phyloP scores from a whole-genome alignment of 2,888 invertebrate species.

The Dasysyrphus tricinctus region DNA sequence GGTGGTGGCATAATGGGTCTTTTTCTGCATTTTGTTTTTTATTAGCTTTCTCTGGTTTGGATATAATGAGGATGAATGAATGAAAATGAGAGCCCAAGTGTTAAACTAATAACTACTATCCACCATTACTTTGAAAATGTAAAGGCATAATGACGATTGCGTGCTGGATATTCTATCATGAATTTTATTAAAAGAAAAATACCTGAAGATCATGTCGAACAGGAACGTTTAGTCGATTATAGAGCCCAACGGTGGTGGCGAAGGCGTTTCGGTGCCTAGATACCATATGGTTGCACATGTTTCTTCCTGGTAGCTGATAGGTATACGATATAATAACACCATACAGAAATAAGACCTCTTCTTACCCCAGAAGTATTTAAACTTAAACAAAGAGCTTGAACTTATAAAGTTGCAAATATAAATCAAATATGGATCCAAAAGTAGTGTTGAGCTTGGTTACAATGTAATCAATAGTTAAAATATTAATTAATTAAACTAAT shows the following conservation, averaged over 20 bases:
- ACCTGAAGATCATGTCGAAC: constrained; percentile 47
- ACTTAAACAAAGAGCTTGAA: constrained; percentile 26
- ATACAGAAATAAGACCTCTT: background rate
- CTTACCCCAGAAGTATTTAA: constrained; percentile 9
- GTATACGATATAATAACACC: constrained; percentile 3
- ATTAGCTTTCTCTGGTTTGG: constrained; percentile 53
- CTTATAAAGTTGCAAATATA: background rate
- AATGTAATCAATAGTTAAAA: background rate
- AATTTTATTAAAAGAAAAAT: constrained; percentile 36
- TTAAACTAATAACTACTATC: constrained; percentile 33
- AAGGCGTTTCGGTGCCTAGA: constrained; percentile 62
- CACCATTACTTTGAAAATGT: background rate
- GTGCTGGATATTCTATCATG: constrained; percentile 50
- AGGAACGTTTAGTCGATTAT: constrained; percentile 40
- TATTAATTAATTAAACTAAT: background rate
- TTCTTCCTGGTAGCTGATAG: constrained; percentile 54
- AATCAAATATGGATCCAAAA: background rate
- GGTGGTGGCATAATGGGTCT: constrained; percentile 31
- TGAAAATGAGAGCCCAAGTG: constrained; percentile 54
- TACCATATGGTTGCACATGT: constrained; percentile 64
- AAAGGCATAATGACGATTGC: constrained; percentile 61
- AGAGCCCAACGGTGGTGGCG: background rate
- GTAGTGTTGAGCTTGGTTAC: background rate
- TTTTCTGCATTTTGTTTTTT: constrained; percentile 45
- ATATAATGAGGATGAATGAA: constrained; percentile 30